A percentile compares a stretch with the other conserved stretches of the same genome.
Conservation (phyloP, 2,888 invertebrate genomes). For the Catocala nupta region DNA sequence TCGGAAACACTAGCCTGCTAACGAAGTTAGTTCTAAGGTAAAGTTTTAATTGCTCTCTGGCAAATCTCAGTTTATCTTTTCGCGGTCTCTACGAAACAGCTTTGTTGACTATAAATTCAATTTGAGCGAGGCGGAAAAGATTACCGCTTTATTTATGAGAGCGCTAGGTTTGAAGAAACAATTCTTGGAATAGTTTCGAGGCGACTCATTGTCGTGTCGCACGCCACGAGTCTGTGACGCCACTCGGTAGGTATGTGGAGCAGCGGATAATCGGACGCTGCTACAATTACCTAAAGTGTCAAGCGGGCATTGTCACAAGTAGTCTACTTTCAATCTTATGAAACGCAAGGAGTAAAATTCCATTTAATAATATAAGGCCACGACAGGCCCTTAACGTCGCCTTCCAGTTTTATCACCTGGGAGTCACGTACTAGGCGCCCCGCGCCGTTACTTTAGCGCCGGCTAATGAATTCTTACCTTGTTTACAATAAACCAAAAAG, state of each 20-base stretch:
- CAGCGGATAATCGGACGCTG: not conserved
- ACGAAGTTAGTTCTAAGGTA: conserved; percentile 84
- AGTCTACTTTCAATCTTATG: conserved; percentile 53
- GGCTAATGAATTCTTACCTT: conserved; percentile 80
- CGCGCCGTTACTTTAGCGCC: conserved; percentile 57
- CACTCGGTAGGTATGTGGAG: not conserved
- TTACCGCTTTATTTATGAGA: conserved; percentile 66
- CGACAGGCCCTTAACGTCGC: conserved; percentile 60
- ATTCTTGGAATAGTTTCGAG: conserved; percentile 51
- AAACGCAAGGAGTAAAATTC: conserved; percentile 59
- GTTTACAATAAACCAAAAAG: conserved; percentile 81
- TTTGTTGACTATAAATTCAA: conserved; percentile 84
- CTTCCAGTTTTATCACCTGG: conserved; percentile 70
- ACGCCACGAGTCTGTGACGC: conserved; percentile 36
- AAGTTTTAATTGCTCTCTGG: conserved; percentile 86
- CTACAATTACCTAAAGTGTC: conserved; percentile 6
- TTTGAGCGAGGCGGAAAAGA: conserved; percentile 75
- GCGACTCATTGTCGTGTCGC: conserved; percentile 46
- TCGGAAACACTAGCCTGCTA: conserved; percentile 76
- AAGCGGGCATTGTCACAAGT: conserved; percentile 43
- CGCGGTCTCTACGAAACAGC: conserved; percentile 77
- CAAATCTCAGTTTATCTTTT: conserved; percentile 86
- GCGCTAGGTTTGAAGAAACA: conserved; percentile 45
- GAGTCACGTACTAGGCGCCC: conserved; percentile 73
- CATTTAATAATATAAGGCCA: conserved; percentile 68